A percentile compares a stretch with the other conserved stretches of the same genome.
Conservation (phyloP, 2,797 vertebrate genomes). For the Remorina albescens region DNA sequence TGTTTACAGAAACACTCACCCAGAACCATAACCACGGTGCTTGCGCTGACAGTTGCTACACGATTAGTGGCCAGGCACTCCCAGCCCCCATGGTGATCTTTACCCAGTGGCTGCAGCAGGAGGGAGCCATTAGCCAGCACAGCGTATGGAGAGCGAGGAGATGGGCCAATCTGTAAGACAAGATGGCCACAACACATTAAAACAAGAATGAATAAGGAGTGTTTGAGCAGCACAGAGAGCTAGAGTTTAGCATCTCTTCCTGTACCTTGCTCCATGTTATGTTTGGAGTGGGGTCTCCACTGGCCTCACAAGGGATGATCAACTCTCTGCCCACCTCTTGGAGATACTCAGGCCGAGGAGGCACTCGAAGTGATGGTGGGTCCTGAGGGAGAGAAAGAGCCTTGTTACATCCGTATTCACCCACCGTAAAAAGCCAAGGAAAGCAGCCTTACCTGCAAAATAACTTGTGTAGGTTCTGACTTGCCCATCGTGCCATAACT, state of each 20-base stretch:
- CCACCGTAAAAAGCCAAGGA: background rate
- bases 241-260: constrained; percentile 3
- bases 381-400: constrained; percentile 81
- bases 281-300: constrained; percentile 89
- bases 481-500: constrained; percentile 92
- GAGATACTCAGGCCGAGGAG: constrained; percentile 91
- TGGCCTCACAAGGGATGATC: constrained; percentile 88
- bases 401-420: constrained; percentile 8
- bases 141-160: constrained; percentile 78
- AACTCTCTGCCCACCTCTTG: constrained; percentile 95
- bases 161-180: constrained; percentile 85
- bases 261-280: constrained; percentile 93
- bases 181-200: constrained; percentile 11
- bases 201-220: background rate
- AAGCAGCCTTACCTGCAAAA: constrained; percentile 88
- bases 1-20: constrained; percentile 81
- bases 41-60: constrained; percentile 87
- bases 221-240: background rate
- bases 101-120: constrained; percentile 87
- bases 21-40: constrained; percentile 89
- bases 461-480: constrained; percentile 89
- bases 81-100: constrained; percentile 94
- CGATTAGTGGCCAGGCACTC: constrained; percentile 90
- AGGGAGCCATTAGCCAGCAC: constrained; percentile 90
- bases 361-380: constrained; percentile 87